Conservation (phyloP, 2,113 vertebrate genomes). For the Hyaena hyaena region DNA sequence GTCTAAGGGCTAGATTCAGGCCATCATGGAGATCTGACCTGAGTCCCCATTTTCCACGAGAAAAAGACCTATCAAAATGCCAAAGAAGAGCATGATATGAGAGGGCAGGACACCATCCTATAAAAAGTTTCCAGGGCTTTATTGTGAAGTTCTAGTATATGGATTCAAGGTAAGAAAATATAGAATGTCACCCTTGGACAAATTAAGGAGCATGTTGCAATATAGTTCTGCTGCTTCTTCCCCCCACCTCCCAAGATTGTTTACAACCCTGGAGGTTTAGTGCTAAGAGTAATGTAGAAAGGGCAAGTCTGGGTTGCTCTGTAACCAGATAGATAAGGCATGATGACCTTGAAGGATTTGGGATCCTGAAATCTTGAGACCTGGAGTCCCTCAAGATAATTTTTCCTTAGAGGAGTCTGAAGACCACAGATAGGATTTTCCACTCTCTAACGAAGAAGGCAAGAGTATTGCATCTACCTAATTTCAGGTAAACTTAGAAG, state of each 20-base stretch:
- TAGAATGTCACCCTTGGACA: neutral
- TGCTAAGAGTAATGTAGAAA: neutral
- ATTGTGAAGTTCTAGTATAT: neutral
- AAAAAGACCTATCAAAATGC: neutral
- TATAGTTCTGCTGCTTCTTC: neutral
- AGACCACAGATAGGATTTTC: neutral
- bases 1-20: neutral
- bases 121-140: neutral
- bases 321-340: neutral
- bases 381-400: neutral
- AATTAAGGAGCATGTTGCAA: neutral
- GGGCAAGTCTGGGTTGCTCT: neutral
- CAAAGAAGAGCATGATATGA: neutral
- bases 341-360: neutral
- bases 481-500: neutral
- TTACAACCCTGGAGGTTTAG: neutral
- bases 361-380: neutral
- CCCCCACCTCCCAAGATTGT: neutral
- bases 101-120: neutral
- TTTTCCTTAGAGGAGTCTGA: neutral
- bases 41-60: neutral
- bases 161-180: neutral
- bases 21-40: neutral
- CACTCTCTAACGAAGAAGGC: neutral
- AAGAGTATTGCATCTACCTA: neutral